Base-by-base conservation (phyloP, 2,888 invertebrate species). In the Oasisia sp. region DNA sequence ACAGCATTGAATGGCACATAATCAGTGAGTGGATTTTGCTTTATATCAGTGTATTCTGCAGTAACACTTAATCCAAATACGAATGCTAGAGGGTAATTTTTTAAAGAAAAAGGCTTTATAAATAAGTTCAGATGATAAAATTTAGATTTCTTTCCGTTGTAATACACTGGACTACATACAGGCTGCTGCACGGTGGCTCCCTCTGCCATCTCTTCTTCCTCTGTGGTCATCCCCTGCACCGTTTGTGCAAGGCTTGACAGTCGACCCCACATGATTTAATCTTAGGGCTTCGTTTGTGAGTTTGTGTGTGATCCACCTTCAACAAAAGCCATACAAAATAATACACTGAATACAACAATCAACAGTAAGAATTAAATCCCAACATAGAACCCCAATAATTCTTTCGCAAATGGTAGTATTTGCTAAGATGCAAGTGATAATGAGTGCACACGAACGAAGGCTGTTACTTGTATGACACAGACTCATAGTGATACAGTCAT, bases 251-350 rank as follows among this genome's bases (percentile, higher is more conserved):
- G 90, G 44, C 90, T 91, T 32, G 92, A 90, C 32, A 92, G 32
- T 56, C 92, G 92, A 89, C 92, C 89, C 92, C 92, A 92, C 92
- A 92, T 92, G 32, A 32, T 92, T 50, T n/a, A 90, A 11, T 32
- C 12, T 32, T 4, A 32, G n/a, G 74, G 74, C 74, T n/a, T 74
- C n/a, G 74, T 74, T 19, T 74, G 74, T 74, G 74, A 27, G 19
- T 19, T 27, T 74, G 74, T 74, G 74, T 74, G 27, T 74, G 74
- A n/a, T 0, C 7, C 74, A 19, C 74, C 74, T 74, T 74, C 74
- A 74, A 19, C 56, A 19, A 58, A 58, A 27, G 74, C 27, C 27
- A 27, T 74, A 74, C 27, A 74, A 74, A 74, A 74, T 27, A 74
- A 74, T 74, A 74, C 19, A 74, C 14, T 27, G 19, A 74, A 74